phyloP scores from a whole-genome alignment of 2,113 vertebrate genomes.

The Sturnus vulgaris region DNA sequence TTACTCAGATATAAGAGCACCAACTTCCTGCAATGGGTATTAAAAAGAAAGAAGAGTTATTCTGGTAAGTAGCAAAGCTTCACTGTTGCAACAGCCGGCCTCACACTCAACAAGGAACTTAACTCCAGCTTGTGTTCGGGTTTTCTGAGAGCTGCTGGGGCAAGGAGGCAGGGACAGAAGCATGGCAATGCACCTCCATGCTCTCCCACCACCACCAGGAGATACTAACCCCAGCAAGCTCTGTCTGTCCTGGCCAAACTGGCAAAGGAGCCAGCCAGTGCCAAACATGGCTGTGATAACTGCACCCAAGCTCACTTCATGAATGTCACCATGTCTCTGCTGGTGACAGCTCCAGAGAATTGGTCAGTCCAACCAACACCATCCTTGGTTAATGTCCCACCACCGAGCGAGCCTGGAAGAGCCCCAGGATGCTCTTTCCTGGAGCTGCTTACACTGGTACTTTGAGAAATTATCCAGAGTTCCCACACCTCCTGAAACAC shows the following conservation, averaged over 20 bases:
- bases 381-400: accelerated
- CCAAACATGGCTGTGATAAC: background rate
- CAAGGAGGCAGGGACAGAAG: background rate
- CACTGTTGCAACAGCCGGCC: background rate
- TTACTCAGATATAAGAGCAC: background rate
- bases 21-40: background rate
- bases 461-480: background rate
- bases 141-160: background rate
- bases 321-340: background rate
- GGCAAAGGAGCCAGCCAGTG: background rate
- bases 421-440: background rate
- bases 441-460: background rate
- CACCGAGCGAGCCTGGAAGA: background rate
- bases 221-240: background rate
- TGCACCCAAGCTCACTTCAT: background rate
- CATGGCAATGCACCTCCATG: accelerated
- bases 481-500: background rate
- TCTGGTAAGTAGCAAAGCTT: background rate
- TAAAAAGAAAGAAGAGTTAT: background rate
- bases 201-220: background rate
- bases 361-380: background rate
- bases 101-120: background rate
- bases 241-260: background rate
- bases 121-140: background rate
- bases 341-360: background rate